A percentile compares a stretch with the other conserved stretches of the same genome.
phyloP scores from a whole-genome alignment of 2,888 invertebrate species.

The Cryptocheilus praepositus region DNA sequence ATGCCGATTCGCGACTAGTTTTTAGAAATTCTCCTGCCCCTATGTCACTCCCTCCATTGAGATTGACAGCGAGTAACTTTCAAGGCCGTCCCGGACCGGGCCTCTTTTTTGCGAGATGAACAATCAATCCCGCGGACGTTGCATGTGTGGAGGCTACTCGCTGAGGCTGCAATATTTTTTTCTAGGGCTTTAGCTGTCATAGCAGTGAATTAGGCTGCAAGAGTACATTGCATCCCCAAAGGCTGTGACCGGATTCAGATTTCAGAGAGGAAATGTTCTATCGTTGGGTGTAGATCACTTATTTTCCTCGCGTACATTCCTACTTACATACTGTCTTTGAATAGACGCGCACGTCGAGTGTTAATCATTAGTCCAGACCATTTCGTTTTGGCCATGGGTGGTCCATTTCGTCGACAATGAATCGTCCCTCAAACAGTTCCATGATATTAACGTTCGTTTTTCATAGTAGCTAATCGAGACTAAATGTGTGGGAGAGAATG shows the following conservation, averaged over 20 bases:
- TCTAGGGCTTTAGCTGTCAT: slow-evolving; percentile 43
- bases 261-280: slow-evolving; percentile 32
- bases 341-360: too few relatives aligned
- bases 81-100: not conserved
- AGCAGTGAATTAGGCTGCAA: slow-evolving; percentile 40
- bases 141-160: slow-evolving; percentile 23
- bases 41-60: slow-evolving; percentile 5
- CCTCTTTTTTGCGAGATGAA: not conserved
- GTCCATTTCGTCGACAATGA: slow-evolving; percentile 2
- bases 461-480: slow-evolving; percentile 20
- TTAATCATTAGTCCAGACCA: too few relatives aligned
- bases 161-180: slow-evolving; percentile 42
- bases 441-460: not conserved
- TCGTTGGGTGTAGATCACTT: too few relatives aligned
- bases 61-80: not conserved
- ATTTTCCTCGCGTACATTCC: slow-evolving; percentile 14
- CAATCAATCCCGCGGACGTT: slow-evolving; percentile 11
- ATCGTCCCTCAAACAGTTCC: not conserved
- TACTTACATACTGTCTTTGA: too few relatives aligned
- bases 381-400: too few relatives aligned
- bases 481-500: slow-evolving; percentile 22
- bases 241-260: slow-evolving; percentile 65
- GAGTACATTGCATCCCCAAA: slow-evolving; percentile 55
- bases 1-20: not conserved
- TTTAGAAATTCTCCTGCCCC: not conserved